A percentile compares a stretch with the other conserved stretches of the same genome.
Evolutionary conservation across 2,113 vertebrate species (phyloP).

Genomic region (Scomber japonicus): DNA sequence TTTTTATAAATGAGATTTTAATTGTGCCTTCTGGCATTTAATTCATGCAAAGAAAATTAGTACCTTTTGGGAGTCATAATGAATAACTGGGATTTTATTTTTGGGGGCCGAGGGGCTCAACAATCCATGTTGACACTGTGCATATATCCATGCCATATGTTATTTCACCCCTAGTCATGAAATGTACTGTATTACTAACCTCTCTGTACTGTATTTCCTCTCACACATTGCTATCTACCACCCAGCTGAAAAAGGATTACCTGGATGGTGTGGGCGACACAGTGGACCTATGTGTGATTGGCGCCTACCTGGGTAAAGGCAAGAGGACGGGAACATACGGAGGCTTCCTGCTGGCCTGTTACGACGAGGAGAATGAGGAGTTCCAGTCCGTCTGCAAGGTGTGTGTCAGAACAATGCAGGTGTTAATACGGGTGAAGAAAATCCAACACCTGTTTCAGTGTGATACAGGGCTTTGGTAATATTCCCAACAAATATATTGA

Average conservation of each 20-base stretch:
- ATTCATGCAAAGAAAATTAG: neutral
- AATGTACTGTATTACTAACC: fast-evolving
- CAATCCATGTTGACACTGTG: too few species aligned
- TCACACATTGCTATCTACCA: neutral
- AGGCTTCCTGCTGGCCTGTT: slow-evolving; percentile 91
- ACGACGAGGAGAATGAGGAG: slow-evolving; percentile 92
- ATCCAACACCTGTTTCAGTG: too few species aligned
- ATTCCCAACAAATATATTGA: neutral
- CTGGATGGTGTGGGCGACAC: slow-evolving; percentile 92
- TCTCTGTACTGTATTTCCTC: neutral
- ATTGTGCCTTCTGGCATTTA: slow-evolving; percentile 3
- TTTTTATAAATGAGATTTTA: neutral
- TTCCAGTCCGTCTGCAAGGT: slow-evolving; percentile 95
- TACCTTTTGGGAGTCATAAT: neutral
- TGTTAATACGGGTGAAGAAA: neutral
- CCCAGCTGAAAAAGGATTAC: slow-evolving; percentile 95
- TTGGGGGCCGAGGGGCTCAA: too few species aligned
- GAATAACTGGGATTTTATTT: too few species aligned
- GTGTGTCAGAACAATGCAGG: neutral
- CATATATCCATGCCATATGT: too few species aligned
- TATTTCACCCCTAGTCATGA: neutral
- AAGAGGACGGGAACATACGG: slow-evolving; percentile 91
- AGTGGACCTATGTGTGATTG: slow-evolving; percentile 92
- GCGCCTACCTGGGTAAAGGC: slow-evolving; percentile 91
- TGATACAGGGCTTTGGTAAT: neutral